phyloP scores from a whole-genome alignment of 2,797 vertebrate genomes.

The Echiichthys vipera region DNA sequence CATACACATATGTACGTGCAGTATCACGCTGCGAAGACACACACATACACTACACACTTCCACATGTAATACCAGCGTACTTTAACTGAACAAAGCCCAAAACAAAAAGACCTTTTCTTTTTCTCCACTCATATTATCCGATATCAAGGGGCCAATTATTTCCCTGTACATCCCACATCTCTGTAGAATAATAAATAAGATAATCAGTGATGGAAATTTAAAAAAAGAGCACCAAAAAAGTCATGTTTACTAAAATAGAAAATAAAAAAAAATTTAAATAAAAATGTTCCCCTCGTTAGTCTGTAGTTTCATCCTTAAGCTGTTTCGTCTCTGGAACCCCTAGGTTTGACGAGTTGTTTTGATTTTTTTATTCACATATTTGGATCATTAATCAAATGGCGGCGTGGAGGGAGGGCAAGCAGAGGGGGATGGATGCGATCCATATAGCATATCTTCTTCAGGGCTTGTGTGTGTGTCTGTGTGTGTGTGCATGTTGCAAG shows the following conservation, averaged over 20 bases:
- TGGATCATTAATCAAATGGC: conserved; percentile 86
- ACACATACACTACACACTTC: background rate
- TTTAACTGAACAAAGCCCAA: background rate
- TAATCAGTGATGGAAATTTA: conserved; percentile 30
- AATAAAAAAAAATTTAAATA: background rate
- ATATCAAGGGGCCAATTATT: background rate
- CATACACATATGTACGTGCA: conserved; percentile 33
- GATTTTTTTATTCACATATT: conserved; percentile 87
- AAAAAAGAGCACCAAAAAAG: conserved; percentile 28
- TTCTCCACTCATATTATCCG: background rate
- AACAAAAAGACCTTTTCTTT: background rate
- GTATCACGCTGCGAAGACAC: background rate
- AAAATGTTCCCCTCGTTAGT: conserved; percentile 64
- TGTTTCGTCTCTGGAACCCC: conserved; percentile 67
- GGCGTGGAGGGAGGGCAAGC: conserved; percentile 69
- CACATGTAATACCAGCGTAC: background rate
- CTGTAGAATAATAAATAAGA: conserved; percentile 7
- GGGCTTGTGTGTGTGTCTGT: conserved; percentile 59
- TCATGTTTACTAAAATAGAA: conserved; percentile 31
- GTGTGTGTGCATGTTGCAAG: conserved; percentile 56
- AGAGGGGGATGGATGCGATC: conserved; percentile 79
- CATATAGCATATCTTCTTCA: conserved; percentile 84
- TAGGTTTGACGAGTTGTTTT: conserved; percentile 80
- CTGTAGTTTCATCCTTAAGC: conserved; percentile 74
- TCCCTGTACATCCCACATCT: conserved; percentile 9